Evolutionary conservation across 2,113 vertebrate genomes (phyloP), one percentile per base, ranked within the genome.

Genomic region (Nycticebus coucang): DNA sequence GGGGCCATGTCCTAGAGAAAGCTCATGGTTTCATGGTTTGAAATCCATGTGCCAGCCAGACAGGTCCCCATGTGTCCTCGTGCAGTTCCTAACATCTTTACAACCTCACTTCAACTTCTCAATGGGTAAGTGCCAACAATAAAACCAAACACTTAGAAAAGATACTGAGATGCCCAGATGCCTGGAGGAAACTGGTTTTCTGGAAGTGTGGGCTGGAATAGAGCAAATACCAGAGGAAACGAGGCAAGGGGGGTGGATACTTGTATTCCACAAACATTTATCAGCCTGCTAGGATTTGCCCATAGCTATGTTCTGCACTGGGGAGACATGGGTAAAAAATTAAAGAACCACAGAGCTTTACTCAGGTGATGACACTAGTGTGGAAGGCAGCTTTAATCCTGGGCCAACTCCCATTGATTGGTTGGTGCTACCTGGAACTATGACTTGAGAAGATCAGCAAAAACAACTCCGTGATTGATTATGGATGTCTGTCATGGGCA

Each of bases 391-490:
- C 8, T 64, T 69, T 57, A 50, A 69, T 55, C 37, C 53, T 1
- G 10, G 50, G 28, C 4, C 59, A 89, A 24, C 35, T 21, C 4
- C 11, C 35, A 2, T 26, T 17, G 19, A 37, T 18, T 17, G 18
- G 19, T n/a, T 37, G 24, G 6, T 35, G 26, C 64, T 77, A 35
- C 33, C 35, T 59, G 37, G 11, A 78, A 50, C 9, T 13, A 21
- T 26, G 50, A 30, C 50, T 66, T 41, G 41, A 71, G 80, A 77
- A 21, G 50, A 80, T 33, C 18, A 19, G 69, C 74, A 62, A 62
- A 80, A 86, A 37, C 35, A 71, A 45, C n/a, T 91, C 93, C 57
- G 45, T 35, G 87, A 33, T 69, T 53, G 79, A 84, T 81, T 78
- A 75, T 17, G 72, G 83, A 93, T 87, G 91, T 14, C 91, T 96